These are phyloP conservation scores for Gadus chalcogrammus DNA, from an alignment of 2,113 vertebrate genomes.

Conservation along the genomic window DNA sequence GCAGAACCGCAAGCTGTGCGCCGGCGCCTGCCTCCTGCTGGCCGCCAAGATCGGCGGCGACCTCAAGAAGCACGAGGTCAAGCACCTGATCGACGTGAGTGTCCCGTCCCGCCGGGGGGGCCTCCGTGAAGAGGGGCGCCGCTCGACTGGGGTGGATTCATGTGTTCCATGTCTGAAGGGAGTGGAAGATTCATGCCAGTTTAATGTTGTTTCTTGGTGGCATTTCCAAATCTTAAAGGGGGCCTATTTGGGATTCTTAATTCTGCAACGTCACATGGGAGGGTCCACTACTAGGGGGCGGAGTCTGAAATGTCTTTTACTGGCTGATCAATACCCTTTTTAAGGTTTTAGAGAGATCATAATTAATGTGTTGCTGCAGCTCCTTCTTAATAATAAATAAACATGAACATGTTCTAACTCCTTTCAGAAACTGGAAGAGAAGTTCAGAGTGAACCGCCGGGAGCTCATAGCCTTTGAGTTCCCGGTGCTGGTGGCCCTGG, in stretches of 20 bases:
- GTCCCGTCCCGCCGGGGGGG: not conserved
- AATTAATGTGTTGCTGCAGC: not conserved
- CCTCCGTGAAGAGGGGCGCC: not conserved
- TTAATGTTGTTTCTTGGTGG: too few relatives aligned
- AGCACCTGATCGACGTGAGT: conserved; percentile 95
- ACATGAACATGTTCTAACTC: not conserved
- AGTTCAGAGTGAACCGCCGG: conserved; percentile 91
- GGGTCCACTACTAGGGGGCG: too few relatives aligned
- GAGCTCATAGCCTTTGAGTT: conserved; percentile 98
- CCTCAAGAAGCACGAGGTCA: conserved; percentile 96
- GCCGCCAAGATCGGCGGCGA: conserved; percentile 97
- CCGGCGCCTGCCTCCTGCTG: conserved; percentile 92
- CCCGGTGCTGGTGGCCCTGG: conserved; percentile 93
- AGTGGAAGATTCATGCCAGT: too few relatives aligned
- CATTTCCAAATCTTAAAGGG: too few relatives aligned
- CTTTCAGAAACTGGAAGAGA: conserved; percentile 95
- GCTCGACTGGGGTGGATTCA: too few relatives aligned
- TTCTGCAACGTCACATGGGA: too few relatives aligned
- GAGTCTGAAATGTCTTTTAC: too few relatives aligned
- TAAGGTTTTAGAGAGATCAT: not conserved
- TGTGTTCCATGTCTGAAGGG: too few relatives aligned
- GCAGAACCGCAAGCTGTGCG: conserved; percentile 97
- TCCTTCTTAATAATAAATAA: not conserved
- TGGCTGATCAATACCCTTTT: too few relatives aligned
- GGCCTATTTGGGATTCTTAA: too few relatives aligned